A percentile compares a stretch with the other conserved stretches of the same genome.
phyloP scores from a whole-genome alignment of 1,140 invertebrate genomes.

The Adelges cooleyi region DNA sequence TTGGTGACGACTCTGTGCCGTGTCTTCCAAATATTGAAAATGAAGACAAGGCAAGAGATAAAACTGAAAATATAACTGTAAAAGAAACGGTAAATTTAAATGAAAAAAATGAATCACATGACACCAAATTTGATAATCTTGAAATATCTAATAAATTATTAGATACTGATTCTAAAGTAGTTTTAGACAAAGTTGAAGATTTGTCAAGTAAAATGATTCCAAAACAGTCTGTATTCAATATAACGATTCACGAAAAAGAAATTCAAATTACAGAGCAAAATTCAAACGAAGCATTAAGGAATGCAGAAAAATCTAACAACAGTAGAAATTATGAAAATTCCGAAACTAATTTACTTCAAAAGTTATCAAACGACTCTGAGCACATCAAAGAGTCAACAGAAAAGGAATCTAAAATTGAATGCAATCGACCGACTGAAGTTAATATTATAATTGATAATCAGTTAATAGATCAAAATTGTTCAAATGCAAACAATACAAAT shows the following conservation, averaged over 20 bases:
- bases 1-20: constrained; percentile 32
- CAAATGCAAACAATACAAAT: neutral
- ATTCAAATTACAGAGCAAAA: constrained; percentile 13
- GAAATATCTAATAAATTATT: neutral
- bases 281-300: constrained; percentile 3
- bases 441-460: neutral
- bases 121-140: neutral
- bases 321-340: too few relatives aligned
- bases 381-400: too few relatives aligned
- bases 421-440: too few relatives aligned
- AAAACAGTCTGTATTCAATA: constrained; percentile 22
- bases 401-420: too few relatives aligned
- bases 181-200: neutral
- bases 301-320: neutral
- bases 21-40: constrained; percentile 30
- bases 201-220: neutral
- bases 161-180: neutral
- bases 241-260: constrained; percentile 8
- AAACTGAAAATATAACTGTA: constrained; percentile 36
- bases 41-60: constrained; percentile 37
- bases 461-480: neutral
- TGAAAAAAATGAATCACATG: too few relatives aligned
- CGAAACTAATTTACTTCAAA: too few relatives aligned
- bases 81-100: neutral
- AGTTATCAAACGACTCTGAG: too few relatives aligned